Conservation (phyloP, 1,140 invertebrate genomes). For the Platorchestia sp. region DNA sequence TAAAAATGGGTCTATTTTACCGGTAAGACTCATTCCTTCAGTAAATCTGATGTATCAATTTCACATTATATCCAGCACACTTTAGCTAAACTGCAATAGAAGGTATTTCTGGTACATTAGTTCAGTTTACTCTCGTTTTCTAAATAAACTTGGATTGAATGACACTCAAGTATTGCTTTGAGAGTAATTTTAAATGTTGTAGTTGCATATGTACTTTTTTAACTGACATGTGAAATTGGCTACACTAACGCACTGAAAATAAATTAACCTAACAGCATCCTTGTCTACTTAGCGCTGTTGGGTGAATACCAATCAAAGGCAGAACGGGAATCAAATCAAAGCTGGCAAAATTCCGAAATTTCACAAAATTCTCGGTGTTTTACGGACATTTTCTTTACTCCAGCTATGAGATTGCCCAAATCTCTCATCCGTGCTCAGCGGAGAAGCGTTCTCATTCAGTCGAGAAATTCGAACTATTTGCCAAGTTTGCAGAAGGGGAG, state of each 20-base stretch:
- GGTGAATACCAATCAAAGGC: background rate
- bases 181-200: no score
- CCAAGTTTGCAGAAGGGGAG: slow-evolving; percentile 14
- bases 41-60: background rate
- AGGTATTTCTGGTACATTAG: no score
- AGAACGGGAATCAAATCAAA: background rate
- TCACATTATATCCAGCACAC: background rate
- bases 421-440: background rate
- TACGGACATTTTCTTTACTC: background rate
- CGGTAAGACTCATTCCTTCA: background rate
- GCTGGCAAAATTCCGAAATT: background rate
- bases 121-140: no score
- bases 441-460: background rate
- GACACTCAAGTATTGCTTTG: no score
- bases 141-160: background rate
- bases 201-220: background rate
- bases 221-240: background rate
- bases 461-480: slow-evolving; percentile 36
- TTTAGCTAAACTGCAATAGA: no score
- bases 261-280: background rate
- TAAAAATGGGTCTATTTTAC: background rate
- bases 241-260: background rate
- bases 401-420: background rate
- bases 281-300: background rate
- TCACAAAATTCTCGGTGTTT: background rate